Evolutionary conservation across 2,888 invertebrate species (phyloP), one percentile per base, ranked within the genome.

Genomic region (Phalangium opilio): DNA sequence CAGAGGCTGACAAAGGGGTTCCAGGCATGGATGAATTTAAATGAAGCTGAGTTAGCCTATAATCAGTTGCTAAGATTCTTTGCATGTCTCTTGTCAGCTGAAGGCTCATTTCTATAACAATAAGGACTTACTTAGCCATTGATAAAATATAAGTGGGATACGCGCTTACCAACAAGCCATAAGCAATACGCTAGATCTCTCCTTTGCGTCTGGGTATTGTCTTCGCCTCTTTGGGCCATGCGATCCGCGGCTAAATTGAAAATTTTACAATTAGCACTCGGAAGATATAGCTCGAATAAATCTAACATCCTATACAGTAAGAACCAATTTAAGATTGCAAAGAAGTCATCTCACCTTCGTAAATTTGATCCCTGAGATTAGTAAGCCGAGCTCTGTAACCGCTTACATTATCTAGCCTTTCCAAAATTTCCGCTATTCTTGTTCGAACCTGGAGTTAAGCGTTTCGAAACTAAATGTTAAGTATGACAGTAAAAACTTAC

Each of bases 101-200:
- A 11, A 45, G 39, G 18, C 45, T 45, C 45, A 45, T 27, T 45
- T 45, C 40, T 45, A 17, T 27, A 27, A 4, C 27, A 7, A 27
- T 7, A 27, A 27, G 27, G 27, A 27, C 27, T 27, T 27, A 27
- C 27, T 27, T 4, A 27, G 27, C 27, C 27, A 27, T 27, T 27
- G 27, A 8, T 8, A 27, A 4, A 27, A 4, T 27, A 27, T 27
- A 7, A 27, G 27, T 27, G 27, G 27, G 8, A 4, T 27, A 27
- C 27, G 4, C n/a, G n/a, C 49, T 48, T 41, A 40, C 46, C 51
- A 42, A 49, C 51, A 11, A 50, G 43, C 48, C 51, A 50, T 5
- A 50, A 27, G 39, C 49, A 50, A 36, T 50, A 43, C 18, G 44
- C 41, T 8, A 50, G 35, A 49, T 50, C 51, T 20, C 34, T 42